Base-by-base conservation (phyloP, 2,888 invertebrate genomes). In the Yponomeuta malinellus region DNA sequence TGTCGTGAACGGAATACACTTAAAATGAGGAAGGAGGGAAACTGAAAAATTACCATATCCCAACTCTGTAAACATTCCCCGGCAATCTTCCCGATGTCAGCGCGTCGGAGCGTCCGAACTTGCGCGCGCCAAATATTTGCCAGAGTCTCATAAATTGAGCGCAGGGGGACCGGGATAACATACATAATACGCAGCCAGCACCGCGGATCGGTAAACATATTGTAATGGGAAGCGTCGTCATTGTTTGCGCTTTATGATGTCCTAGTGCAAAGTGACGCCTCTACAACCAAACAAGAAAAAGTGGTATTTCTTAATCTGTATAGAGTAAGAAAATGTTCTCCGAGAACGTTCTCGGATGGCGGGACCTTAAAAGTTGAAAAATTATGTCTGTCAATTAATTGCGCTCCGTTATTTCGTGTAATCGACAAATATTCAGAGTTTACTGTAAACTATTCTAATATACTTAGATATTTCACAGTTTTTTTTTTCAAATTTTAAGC, bases 161-260 rank as follows among this genome's bases (percentile, higher is more conserved):
- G 83, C 83, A 84, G 86, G 71, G 70, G 73, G 81, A 83, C 86
- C 87, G 83, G 91, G 90, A 89, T 90, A 91, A 92, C 92, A 92
- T 86, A 90, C 89, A 92, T 92, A 92, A 92, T 90, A 86, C 92
- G 87, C 83, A 81, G 85, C 88, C 83, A 81, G 85, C 88, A 82
- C 88, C 86, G 86, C 88, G 91, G 90, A 89, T 92, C 89, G 90
- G 91, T 87, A 92, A 92, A 92, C 92, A 92, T 91, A 92, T 92
- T 92, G 91, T 92, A 92, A 92, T 92, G 91, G 92, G 91, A 92
- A 92, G 90, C 88, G 89, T 86, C 85, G 85, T 86, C 89, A 88
- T 89, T 92, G 92, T 92, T 92, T 92, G 87, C 90, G 86, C 86
- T 90, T 92, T 90, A 90, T 88, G 89, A 90, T 88, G 90, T 90